Evolutionary conservation across 2,113 vertebrate species (phyloP).

Genomic region (Mormyrus iriodes): DNA sequence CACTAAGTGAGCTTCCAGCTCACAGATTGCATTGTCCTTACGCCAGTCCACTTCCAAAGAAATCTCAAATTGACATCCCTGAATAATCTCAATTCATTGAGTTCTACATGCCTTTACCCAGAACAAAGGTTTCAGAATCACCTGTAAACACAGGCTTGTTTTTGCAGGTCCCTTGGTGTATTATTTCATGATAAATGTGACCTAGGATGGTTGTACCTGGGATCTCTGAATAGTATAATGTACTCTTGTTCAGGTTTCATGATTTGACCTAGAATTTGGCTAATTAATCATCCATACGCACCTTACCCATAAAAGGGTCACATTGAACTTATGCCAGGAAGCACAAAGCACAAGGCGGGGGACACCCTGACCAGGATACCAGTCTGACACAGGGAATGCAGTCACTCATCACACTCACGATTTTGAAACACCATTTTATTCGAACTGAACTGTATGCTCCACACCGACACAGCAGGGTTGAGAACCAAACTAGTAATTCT

Average conservation of each 20-base stretch:
- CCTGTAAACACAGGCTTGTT: neutral
- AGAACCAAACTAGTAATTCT: neutral
- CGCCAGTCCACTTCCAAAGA: neutral
- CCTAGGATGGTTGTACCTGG: neutral
- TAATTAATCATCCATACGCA: neutral
- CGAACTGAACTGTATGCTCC: neutral
- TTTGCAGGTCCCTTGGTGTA: neutral
- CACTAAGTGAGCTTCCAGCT: neutral
- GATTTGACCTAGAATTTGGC: neutral
- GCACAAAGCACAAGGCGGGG: neutral
- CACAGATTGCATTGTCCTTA: neutral
- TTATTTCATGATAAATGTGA: neutral
- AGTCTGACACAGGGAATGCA: neutral
- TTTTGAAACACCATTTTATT: neutral
- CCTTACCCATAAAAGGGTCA: neutral
- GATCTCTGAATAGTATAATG: neutral
- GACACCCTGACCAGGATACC: neutral
- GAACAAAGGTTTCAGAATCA: neutral
- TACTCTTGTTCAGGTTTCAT: neutral
- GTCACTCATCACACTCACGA: neutral
- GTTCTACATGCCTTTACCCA: neutral
- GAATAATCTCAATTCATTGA: neutral
- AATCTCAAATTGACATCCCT: neutral
- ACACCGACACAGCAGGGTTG: neutral
- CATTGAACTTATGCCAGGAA: neutral